These are phyloP conservation scores for Myotis yumanensis DNA, from an alignment of 2,113 vertebrate species.

Conservation along the genomic window DNA sequence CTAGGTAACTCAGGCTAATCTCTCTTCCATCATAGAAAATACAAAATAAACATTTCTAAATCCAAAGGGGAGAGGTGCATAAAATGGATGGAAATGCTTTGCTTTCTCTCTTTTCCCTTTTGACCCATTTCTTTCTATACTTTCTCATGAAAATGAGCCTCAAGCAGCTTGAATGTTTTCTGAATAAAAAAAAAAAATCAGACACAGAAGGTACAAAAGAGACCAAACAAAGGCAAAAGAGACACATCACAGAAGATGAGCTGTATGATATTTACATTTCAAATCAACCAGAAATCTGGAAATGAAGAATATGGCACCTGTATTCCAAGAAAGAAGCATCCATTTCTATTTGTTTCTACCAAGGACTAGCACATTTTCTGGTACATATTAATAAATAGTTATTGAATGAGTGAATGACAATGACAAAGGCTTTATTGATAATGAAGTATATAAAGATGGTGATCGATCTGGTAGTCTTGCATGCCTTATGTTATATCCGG, in stretches of 20 bases:
- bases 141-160: neutral
- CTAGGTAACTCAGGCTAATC: neutral
- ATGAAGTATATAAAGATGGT: neutral
- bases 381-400: neutral
- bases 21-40: neutral
- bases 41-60: neutral
- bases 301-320: neutral
- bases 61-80: neutral
- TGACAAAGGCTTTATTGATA: neutral
- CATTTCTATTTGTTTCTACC: neutral
- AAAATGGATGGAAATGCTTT: neutral
- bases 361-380: neutral
- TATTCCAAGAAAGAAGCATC: neutral
- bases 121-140: neutral
- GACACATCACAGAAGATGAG: neutral
- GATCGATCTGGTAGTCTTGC: neutral
- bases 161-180: neutral
- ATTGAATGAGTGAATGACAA: neutral
- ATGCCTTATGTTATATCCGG: neutral
- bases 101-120: neutral
- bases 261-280: neutral
- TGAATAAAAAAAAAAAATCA: neutral
- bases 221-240: neutral
- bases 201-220: neutral
- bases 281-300: neutral